Base-by-base conservation (phyloP, 1,140 invertebrate genomes). In the Coelopa frigida region DNA sequence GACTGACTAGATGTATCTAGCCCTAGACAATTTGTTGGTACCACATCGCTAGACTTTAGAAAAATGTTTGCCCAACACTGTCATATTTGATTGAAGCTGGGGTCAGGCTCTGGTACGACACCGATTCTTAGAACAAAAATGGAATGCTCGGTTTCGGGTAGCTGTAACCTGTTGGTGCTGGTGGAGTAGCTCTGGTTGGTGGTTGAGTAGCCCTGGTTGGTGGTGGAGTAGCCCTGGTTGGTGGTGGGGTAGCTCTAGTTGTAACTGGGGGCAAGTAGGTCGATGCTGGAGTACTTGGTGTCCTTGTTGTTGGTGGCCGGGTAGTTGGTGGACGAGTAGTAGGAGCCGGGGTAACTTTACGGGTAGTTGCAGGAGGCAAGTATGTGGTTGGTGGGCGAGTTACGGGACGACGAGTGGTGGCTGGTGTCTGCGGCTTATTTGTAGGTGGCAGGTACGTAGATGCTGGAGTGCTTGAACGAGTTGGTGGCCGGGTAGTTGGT, bases 81-180 rank as follows among this genome's bases (percentile, higher is more conserved):
- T n/a, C n/a, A n/a, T n/a, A n/a, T n/a, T n/a, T n/a, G n/a, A n/a
- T n/a, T n/a, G n/a, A n/a, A n/a, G n/a, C n/a, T n/a, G n/a, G n/a
- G n/a, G n/a, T n/a, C n/a, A n/a, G n/a, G n/a, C n/a, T n/a, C n/a
- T n/a, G n/a, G n/a, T 46, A 26, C 35, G 18, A 37, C 38, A 27
- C 22, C 37, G 42, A 33, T 39, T 46, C 43, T 58, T 70, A 69
- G 46, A 63, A 70, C 21, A 59, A 62, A 53, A 70, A 74, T 44
- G 58, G 68, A 54, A 65, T 63, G 58, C 50, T 64, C 23, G 74
- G 72, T 40, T 44, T 57, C 11, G 73, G 72, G 48, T 75, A 76
- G 17, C 64, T 57, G 53, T 76, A 76, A 20, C 73, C 72, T n/a
- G 59, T 61, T 36, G 43, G 40, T 50, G 48, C 23, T 45, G 42